Evolutionary conservation across 1,140 invertebrate genomes (phyloP).

Genomic region (Zaprionus capensis): DNA sequence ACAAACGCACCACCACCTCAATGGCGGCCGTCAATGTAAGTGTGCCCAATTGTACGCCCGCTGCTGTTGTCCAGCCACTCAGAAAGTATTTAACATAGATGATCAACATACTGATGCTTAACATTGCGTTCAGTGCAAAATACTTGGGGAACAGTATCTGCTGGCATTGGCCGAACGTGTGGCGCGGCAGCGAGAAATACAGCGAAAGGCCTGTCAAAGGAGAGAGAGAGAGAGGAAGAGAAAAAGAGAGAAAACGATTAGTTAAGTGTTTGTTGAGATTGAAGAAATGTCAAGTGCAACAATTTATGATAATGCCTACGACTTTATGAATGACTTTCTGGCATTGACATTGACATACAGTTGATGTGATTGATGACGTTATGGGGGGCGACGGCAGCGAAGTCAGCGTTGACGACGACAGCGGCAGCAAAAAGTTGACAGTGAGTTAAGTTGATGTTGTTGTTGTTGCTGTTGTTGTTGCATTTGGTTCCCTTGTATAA

Average conservation of each 20-base stretch:
- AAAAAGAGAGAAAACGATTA: slow-evolving; percentile 1
- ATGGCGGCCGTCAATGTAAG: slow-evolving; percentile 87
- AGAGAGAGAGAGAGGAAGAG: background rate
- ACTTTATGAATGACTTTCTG: slow-evolving; percentile 27
- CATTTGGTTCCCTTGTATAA: slow-evolving; percentile 16
- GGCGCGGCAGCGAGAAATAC: slow-evolving; percentile 92
- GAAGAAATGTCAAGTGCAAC: background rate
- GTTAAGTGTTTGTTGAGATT: background rate
- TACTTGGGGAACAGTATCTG: slow-evolving; percentile 93
- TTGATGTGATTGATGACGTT: slow-evolving; percentile 21
- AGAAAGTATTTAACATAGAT: slow-evolving; percentile 86
- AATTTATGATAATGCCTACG: slow-evolving; percentile 40
- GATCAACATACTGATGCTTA: slow-evolving; percentile 90
- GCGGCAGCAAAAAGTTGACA: background rate
- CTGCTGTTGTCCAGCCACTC: slow-evolving; percentile 67
- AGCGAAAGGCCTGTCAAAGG: slow-evolving; percentile 89
- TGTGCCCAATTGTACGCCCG: slow-evolving; percentile 85
- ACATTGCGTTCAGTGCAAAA: slow-evolving; percentile 90
- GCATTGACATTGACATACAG: slow-evolving; percentile 14
- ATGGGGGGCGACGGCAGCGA: slow-evolving; percentile 9
- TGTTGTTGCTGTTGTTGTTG: background rate
- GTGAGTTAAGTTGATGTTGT: background rate
- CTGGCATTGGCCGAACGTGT: slow-evolving; percentile 93
- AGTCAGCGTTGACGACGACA: slow-evolving; percentile 6
- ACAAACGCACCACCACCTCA: slow-evolving; percentile 88